These are phyloP conservation scores for Drosophila pruinosa DNA, from an alignment of 1,140 invertebrate genomes.

Conservation along the genomic window DNA sequence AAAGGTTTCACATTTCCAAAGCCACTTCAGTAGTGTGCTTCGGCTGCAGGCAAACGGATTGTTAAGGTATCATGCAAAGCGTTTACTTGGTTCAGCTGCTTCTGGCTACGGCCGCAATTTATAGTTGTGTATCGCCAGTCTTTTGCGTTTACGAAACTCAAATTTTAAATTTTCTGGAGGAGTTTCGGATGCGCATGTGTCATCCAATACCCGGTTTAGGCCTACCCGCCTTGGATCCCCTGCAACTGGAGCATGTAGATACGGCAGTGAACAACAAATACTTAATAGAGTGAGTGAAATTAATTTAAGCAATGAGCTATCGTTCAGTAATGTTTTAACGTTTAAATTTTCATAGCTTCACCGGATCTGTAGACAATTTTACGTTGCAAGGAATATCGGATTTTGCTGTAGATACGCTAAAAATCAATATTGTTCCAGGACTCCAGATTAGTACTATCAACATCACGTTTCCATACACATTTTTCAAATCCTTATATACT, in stretches of 20 bases:
- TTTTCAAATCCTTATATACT: conserved; percentile 65
- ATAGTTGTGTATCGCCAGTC: conserved; percentile 28
- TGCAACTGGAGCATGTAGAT: conserved; percentile 42
- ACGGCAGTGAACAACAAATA: conserved; percentile 62
- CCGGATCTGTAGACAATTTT: conserved; percentile 64
- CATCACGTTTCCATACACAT: conserved; percentile 58
- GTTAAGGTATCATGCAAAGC: conserved; percentile 11
- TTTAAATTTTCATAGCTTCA: conserved; percentile 49
- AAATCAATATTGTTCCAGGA: conserved; percentile 22
- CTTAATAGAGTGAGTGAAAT: conserved; percentile 62
- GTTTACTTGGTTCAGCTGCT: conserved; percentile 16
- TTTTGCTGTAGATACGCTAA: conserved; percentile 49
- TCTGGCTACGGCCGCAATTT: conserved; percentile 39
- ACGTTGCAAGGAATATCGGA: conserved; percentile 64
- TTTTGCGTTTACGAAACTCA: conserved; percentile 41
- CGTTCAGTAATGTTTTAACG: background rate
- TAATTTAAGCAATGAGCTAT: background rate
- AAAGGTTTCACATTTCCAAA: conserved; percentile 19
- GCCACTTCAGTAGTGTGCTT: conserved; percentile 33
- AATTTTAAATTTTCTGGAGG: conserved; percentile 52
- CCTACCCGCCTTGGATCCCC: conserved; percentile 67
- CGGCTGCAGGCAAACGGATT: conserved; percentile 19
- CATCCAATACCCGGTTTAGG: conserved; percentile 75
- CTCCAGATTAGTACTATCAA: conserved; percentile 44
- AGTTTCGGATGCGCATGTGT: conserved; percentile 69